Conservation (phyloP, 2,797 vertebrate genomes). For the Toxotes lorentzi region DNA sequence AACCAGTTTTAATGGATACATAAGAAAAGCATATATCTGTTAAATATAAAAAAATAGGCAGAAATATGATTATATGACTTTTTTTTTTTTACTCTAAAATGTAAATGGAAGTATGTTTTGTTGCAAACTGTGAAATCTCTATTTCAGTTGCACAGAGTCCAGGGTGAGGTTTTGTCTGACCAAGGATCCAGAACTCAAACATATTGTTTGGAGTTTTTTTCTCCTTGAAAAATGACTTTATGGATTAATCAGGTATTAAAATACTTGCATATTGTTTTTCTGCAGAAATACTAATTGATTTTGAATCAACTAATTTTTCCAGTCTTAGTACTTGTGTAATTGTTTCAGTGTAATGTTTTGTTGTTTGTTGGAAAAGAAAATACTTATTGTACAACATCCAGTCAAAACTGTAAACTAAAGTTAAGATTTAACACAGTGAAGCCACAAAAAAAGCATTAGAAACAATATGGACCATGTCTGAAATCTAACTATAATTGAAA, state of each 20-base stretch:
- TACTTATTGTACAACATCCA: background rate
- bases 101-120: background rate
- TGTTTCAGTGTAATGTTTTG: background rate
- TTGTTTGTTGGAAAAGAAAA: conserved; percentile 1
- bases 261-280: background rate
- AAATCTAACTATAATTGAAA: conserved; percentile 2
- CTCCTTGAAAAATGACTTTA: background rate
- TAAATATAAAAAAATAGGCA: too few relatives aligned
- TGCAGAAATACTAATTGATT: background rate
- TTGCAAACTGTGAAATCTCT: background rate
- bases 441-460: background rate
- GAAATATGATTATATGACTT: too few relatives aligned
- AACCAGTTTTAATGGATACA: too few relatives aligned
- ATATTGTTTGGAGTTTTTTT: background rate
- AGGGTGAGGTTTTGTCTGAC: too few relatives aligned
- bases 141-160: too few relatives aligned
- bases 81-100: background rate
- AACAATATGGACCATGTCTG: background rate
- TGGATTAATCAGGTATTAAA: background rate
- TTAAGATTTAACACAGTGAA: background rate
- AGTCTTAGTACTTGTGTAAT: background rate
- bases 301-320: background rate
- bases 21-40: too few relatives aligned
- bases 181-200: too few relatives aligned
- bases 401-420: background rate